These are phyloP conservation scores for Pachypanchax playfairii DNA, from an alignment of 2,113 vertebrate genomes.

Conservation along the genomic window DNA sequence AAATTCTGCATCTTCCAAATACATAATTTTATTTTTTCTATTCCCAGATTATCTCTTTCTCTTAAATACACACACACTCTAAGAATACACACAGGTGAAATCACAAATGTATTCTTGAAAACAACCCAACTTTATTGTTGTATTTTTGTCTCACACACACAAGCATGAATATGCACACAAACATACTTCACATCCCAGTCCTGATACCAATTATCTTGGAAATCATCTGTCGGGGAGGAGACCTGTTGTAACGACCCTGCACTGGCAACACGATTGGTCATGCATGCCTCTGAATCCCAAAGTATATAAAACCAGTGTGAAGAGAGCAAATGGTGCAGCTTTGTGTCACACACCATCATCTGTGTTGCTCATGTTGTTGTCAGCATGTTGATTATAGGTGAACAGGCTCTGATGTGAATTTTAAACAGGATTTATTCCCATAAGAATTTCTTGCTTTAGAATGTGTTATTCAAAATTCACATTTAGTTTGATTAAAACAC, in stretches of 20 bases:
- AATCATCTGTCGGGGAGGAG: conserved; percentile 28
- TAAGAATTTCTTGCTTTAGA: too few relatives aligned
- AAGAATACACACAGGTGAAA: too few relatives aligned
- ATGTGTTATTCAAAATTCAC: too few relatives aligned
- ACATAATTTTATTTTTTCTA: too few relatives aligned
- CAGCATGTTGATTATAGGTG: neutral
- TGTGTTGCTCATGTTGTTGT: conserved; percentile 2
- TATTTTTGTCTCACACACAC: too few relatives aligned
- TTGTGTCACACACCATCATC: conserved; percentile 10
- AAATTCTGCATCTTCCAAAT: too few relatives aligned
- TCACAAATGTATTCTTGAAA: too few relatives aligned
- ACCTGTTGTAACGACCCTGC: conserved; percentile 40
- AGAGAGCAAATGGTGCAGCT: conserved; percentile 7
- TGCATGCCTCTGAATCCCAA: conserved; percentile 68
- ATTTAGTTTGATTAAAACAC: too few relatives aligned
- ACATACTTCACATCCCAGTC: conserved; percentile 45
- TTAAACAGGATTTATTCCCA: neutral
- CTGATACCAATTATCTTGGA: conserved; percentile 41
- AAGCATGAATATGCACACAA: too few relatives aligned
- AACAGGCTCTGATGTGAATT: neutral
- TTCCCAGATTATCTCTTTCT: too few relatives aligned
- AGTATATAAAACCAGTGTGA: conserved; percentile 20
- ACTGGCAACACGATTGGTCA: conserved; percentile 59
- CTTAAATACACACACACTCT: too few relatives aligned
- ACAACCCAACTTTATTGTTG: too few relatives aligned